phyloP scores from a whole-genome alignment of 2,888 invertebrate genomes.

The Microplitis deprimator region DNA sequence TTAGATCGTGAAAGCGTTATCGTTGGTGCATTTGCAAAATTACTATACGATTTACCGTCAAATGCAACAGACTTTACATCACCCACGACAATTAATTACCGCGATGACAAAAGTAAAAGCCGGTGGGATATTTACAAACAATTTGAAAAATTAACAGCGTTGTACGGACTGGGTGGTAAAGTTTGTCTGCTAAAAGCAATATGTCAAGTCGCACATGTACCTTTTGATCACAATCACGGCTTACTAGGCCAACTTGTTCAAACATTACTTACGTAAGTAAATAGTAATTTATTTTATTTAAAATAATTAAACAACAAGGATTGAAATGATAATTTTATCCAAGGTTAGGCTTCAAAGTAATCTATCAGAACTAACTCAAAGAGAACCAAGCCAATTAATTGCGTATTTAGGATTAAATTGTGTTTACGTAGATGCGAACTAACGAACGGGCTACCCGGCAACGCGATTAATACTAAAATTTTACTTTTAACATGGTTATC shows the following conservation, averaged over 20 bases:
- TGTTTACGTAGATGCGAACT: no score
- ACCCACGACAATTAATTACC: slow-evolving; percentile 58
- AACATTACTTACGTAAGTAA: slow-evolving; percentile 77
- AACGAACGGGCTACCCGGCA: no score
- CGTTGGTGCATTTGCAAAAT: slow-evolving; percentile 69
- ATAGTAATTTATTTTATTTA: neutral
- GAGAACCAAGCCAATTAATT: neutral
- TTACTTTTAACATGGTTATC: no score
- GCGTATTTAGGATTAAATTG: neutral
- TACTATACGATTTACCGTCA: slow-evolving; percentile 67
- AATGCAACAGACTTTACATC: slow-evolving; percentile 68
- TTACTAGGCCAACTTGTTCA: slow-evolving; percentile 83
- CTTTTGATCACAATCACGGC: slow-evolving; percentile 80
- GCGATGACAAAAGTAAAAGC: slow-evolving; percentile 54
- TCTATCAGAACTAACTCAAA: no score
- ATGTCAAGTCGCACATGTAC: slow-evolving; percentile 82
- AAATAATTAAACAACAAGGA: neutral
- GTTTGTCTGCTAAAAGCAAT: slow-evolving; percentile 83
- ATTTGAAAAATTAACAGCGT: slow-evolving; percentile 75
- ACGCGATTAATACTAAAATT: no score
- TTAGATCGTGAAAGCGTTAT: slow-evolving; percentile 69
- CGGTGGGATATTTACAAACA: slow-evolving; percentile 80
- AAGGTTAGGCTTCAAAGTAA: no score
- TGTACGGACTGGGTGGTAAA: slow-evolving; percentile 70
- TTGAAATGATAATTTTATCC: no score